Evolutionary conservation across 2,113 vertebrate genomes (phyloP), one percentile per base, ranked within the genome.

Genomic region (Lutjanus erythropterus): DNA sequence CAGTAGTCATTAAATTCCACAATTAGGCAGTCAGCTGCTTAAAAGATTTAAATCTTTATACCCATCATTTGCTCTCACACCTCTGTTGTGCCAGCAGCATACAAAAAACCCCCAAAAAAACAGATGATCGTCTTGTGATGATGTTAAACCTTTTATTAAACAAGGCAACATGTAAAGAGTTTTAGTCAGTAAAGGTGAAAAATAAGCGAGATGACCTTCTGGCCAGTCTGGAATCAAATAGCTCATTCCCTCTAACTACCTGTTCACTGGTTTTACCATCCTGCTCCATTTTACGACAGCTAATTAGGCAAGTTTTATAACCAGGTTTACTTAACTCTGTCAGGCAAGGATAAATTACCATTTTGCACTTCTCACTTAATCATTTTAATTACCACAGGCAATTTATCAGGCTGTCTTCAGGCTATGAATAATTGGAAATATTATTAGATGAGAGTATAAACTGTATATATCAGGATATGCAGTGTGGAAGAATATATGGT

Each of bases 351-450:
- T 84, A 77, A 90, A 93, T 93, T 89, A 92, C 89, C 84, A 91
- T 93, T 92, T 91, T 90, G 87, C 90, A 89, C 85, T 86, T 89
- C 91, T 91, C 89, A 90, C 81, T 92, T 93, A 92, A 93, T 93
- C 90, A 91, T 92, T 89, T 89, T 91, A 93, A 93, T 93, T 92
- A 92, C 91, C 88, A 78, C 72, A 79, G 89, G 90, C 91, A 89
- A 89, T 92, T 91, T 85, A 89, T 93, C 90, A 90, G 87, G 78
- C 88, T 91, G 87, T 89, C 92, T 86, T 78, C 86, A 62, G 91
- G 89, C 62, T 70, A 82, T 88, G 90, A 92, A 93, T 93, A 93
- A 92, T 92, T 91, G 77, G 86, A 92, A 86, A 86, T 78, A 80
- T 92, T 88, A 89, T 91, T 84, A 90, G 83, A 85, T 84, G 83